Base-by-base conservation (phyloP, 2,888 invertebrate genomes). In the Desoria tigrina region DNA sequence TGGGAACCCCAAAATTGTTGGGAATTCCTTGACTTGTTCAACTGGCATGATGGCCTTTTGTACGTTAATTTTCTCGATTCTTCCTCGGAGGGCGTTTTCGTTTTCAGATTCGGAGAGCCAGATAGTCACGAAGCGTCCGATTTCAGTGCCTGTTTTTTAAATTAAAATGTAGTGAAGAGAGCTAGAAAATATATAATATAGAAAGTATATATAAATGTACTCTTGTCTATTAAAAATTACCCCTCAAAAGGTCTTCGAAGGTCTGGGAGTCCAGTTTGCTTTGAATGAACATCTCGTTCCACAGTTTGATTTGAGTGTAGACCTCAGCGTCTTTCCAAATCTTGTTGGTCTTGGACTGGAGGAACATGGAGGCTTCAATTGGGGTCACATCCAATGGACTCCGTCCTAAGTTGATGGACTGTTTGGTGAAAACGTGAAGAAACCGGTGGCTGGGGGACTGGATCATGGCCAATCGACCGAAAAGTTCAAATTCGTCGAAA, bases 1-100 rank as follows among this genome's bases (percentile, higher is more conserved):
- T 7, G 64, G 64, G 24, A 39, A 32, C 27, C 64, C 64, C 28
- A 59, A n/a, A 18, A 64, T 14, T 21, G 59, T 50, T 2, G 64
- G 64, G 7, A 54, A 1, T 42, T 59, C 64, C 54, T 18, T 37
- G 24, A 42, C n/a, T 37, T 54, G 54, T 42, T 59, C 54, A 50
- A 7, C 18, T 3, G 28, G 32, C 6, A 27, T 18, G 42, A 42
- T 1, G 21, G 32, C 58, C 32, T 32, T 32, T 32, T 32, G 32
- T 4, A 32, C 32, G 32, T 32, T 32, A 11, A 32, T 32, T 32
- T 32, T 32, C 32, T 32, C 32, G 32, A 32, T 32, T 11, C 32
- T 32, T 32, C 32, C 32, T 7, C 32, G 32, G 32, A 32, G 32
- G 32, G 32, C 32, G 11, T 32, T 32, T 4, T 11, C 32, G 32